A percentile compares a stretch with the other conserved stretches of the same genome.
These are phyloP conservation scores for Paratrypauchen microcephalus DNA, from an alignment of 2,797 vertebrate genomes.

Conservation along the genomic window DNA sequence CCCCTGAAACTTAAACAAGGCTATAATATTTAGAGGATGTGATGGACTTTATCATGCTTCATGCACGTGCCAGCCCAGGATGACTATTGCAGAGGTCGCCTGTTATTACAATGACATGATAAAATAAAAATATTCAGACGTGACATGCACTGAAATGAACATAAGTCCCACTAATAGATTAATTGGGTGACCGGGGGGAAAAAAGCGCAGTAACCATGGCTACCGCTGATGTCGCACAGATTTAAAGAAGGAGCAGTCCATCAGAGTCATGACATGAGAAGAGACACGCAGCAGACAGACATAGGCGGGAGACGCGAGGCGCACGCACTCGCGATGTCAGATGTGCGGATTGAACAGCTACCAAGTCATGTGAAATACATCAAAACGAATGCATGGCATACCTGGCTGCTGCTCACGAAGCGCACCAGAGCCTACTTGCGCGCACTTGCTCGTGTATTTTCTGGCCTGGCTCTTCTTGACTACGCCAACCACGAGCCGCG, in stretches of 20 bases:
- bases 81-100: no score
- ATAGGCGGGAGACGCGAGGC: not conserved
- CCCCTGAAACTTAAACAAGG: no score
- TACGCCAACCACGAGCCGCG: not conserved
- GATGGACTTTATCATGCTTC: not conserved
- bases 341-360: not conserved
- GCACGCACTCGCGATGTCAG: not conserved
- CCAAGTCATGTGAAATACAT: not conserved
- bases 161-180: conserved; percentile 1
- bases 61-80: not conserved
- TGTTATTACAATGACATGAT: not conserved
- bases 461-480: conserved; percentile 11
- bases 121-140: not conserved
- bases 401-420: conserved; percentile 27
- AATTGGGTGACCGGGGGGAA: conserved; percentile 2
- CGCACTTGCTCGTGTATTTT: not conserved
- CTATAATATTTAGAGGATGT: not conserved
- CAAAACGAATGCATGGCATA: conserved; percentile 20
- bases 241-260: conserved; percentile 14
- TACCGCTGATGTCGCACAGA: conserved; percentile 27
- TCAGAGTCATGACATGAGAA: not conserved
- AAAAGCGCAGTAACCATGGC: conserved; percentile 39
- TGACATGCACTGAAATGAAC: not conserved
- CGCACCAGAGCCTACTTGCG: conserved; percentile 1
- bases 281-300: not conserved